Base-by-base conservation (phyloP, 1,140 invertebrate species). In the Magallana angulata region DNA sequence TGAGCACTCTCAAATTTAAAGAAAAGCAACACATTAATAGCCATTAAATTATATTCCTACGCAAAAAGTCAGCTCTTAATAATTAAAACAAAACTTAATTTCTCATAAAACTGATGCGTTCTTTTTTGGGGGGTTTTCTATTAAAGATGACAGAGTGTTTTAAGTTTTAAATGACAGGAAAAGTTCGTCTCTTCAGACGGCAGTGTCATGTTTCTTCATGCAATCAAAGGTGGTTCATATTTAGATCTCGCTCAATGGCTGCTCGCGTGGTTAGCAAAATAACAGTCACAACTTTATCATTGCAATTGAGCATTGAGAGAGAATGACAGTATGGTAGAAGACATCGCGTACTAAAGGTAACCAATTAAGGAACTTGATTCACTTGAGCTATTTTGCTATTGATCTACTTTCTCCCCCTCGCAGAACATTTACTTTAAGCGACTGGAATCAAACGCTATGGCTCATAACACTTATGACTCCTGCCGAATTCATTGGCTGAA, bases 401-500 rank as follows among this genome's bases (percentile, higher is more conserved):
- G 68, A 71, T 71, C 68, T 30, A 71, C 2, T 71, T 71, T 8
- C 68, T 24, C 24, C 24, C 24, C 24, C n/a, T 30, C n/a, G n/a
- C 68, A 71, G 24, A 71, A 24, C 68, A 71, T 14, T 14, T 71
- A 71, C 68, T 71, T 24, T 71, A 30, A 71, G 18, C 36, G 18
- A 71, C 24, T 71, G 68, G 36, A 71, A 71, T 30, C 68, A 71
- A 71, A 24, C 18, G 8, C 18, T 1, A 7, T 71, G 11, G 68
- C 18, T 30, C 18, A 24, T 71, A 71, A 71, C 68, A 71, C 68
- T 71, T 71, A 30, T 71, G 68, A n/a, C 24, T 71, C 18, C 68
- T n/a, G 68, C 18, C 68, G 68, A 71, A 71, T 71, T 71, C 68
- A 71, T 71, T 71, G 68, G 68, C 68, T 71, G 68, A 9, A 30